phyloP scores from a whole-genome alignment of 2,113 vertebrate genomes.

The Climacteris rufus region DNA sequence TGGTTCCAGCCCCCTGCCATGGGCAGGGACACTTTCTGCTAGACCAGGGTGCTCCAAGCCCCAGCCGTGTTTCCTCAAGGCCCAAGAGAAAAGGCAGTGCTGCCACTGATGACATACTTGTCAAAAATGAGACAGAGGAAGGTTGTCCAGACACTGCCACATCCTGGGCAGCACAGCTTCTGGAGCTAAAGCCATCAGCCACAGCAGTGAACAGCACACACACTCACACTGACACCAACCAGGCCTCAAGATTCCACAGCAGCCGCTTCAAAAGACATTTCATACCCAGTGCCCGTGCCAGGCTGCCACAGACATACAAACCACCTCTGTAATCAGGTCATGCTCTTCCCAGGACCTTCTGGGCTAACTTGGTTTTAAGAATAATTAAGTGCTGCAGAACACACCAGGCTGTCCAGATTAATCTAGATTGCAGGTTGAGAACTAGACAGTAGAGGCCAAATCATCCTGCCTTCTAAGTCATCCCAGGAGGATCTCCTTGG shows the following conservation, averaged over 20 bases:
- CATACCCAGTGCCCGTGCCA: background rate
- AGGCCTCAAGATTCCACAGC: background rate
- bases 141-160: background rate
- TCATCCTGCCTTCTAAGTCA: background rate
- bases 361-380: background rate
- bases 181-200: background rate
- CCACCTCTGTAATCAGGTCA: background rate
- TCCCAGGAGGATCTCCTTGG: background rate
- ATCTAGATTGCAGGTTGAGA: background rate
- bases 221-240: background rate
- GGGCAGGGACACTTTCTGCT: background rate
- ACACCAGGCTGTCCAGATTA: background rate
- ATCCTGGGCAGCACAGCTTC: background rate
- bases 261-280: background rate
- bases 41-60: background rate
- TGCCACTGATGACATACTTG: accelerated
- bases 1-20: background rate
- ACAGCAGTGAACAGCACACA: background rate
- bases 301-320: background rate
- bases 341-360: background rate
- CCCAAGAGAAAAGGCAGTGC: background rate
- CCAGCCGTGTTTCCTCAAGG: too few relatives aligned
- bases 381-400: background rate
- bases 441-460: background rate
- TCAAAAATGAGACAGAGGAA: background rate